These are phyloP conservation scores for Pristionchus pacificus DNA, from an alignment of 1,140 invertebrate species.

Conservation along the genomic window DNA sequence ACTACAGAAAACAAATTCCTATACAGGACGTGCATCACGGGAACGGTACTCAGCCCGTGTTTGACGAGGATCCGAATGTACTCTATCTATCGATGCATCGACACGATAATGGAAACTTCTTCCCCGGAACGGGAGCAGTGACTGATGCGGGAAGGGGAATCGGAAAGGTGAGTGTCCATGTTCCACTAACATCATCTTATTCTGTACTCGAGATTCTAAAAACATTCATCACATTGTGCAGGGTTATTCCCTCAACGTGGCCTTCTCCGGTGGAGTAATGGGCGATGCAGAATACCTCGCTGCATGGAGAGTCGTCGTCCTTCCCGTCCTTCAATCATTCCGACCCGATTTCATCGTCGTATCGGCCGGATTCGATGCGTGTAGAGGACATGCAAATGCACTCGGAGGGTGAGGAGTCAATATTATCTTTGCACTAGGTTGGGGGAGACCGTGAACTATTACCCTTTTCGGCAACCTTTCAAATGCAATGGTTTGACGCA, in stretches of 20 bases:
- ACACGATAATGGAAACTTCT: constrained; percentile 99
- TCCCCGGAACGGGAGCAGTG: constrained; percentile 72
- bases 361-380: constrained; percentile 95
- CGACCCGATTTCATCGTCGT: constrained; percentile 90
- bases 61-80: constrained; percentile 89
- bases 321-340: constrained; percentile 87
- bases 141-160: constrained; percentile 75
- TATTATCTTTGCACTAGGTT: too few relatives aligned
- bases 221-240: background rate
- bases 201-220: background rate
- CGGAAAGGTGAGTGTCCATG: constrained; percentile 65
- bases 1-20: background rate
- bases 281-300: constrained; percentile 92
- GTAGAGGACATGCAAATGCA: constrained; percentile 84
- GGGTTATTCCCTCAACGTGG: constrained; percentile 93
- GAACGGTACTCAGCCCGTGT: constrained; percentile 97
- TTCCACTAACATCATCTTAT: background rate
- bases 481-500: background rate
- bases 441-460: too few relatives aligned
- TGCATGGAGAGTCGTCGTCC: constrained; percentile 84
- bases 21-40: constrained; percentile 88
- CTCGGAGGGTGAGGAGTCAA: constrained; percentile 88
- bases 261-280: constrained; percentile 88
- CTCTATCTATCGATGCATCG: constrained; percentile 95
- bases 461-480: background rate